A percentile compares a stretch with the other conserved stretches of the same genome.
Evolutionary conservation across 2,888 invertebrate species (phyloP).

Genomic region (Ypsolopha scabrella): DNA sequence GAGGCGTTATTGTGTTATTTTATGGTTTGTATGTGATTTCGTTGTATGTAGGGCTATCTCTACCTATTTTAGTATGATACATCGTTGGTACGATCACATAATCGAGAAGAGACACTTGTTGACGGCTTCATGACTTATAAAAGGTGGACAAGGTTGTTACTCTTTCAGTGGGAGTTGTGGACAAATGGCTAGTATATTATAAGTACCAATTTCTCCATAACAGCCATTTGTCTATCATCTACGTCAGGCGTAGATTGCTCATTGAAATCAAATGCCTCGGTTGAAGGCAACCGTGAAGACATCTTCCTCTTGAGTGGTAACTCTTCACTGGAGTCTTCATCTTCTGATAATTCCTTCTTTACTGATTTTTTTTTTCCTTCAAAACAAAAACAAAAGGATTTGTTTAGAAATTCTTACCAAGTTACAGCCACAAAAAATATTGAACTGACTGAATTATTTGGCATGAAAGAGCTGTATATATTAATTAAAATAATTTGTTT

Average conservation of each 20-base stretch:
- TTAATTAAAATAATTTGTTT: too few species aligned
- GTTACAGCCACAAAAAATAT: too few species aligned
- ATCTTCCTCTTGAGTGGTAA: slow-evolving; percentile 21
- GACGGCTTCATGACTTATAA: too few species aligned
- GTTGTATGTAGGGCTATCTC: too few species aligned
- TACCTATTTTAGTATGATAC: too few species aligned
- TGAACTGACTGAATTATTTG: too few species aligned
- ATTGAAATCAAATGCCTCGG: slow-evolving; percentile 14
- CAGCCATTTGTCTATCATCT: slow-evolving; percentile 36
- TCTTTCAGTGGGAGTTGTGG: too few species aligned
- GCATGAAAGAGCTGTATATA: too few species aligned
- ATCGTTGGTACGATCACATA: too few species aligned
- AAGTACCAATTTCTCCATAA: slow-evolving; percentile 49
- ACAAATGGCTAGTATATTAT: not conserved
- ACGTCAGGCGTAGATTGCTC: slow-evolving; percentile 20
- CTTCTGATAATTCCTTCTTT: slow-evolving; percentile 36
- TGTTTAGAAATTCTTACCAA: not conserved
- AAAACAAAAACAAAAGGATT: not conserved
- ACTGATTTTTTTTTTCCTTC: slow-evolving; percentile 35
- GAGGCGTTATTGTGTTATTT: too few species aligned
- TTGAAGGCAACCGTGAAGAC: slow-evolving; percentile 3
- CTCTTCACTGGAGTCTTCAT: slow-evolving; percentile 31
- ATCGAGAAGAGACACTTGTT: too few species aligned
- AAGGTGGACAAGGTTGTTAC: not conserved
- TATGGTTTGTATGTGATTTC: too few species aligned